Evolutionary conservation across 2,113 vertebrate genomes (phyloP), one percentile per base, ranked within the genome.

Genomic region (Natator depressus): DNA sequence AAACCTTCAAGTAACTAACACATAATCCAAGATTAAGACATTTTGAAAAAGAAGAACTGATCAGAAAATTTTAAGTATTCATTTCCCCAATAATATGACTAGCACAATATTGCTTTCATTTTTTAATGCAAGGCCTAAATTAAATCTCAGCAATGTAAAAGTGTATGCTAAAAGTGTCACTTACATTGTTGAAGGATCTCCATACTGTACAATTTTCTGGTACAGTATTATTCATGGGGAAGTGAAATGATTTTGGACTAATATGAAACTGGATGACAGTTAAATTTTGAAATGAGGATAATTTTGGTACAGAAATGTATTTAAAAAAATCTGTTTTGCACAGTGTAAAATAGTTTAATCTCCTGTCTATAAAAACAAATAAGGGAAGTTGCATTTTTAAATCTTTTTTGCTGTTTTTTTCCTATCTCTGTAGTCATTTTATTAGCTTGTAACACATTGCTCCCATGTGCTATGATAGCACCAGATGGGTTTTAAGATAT

Each of bases 401-500:
- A 42, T 85, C 35, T 88, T 91, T 93, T 84, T 78, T 91, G 87
- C 65, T 94, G 83, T 31, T 47, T 97, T 96, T 55, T 79, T 42
- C 42, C 82, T 84, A 81, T 81, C 79, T 54, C 89, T 90, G 93
- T 72, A 92, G 84, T 93, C 90, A 97, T 96, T 94, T 93, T 94
- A 94, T 97, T 97, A 97, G 95, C 95, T 96, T 93, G 89, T 80
- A 97, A 90, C 87, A 95, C 35, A 38, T 92, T 96, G 93, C 72
- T 97, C 92, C 84, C 91, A 90, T n/a, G n/a, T n/a, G n/a, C n/a
- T n/a, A n/a, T 62, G 80, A 93, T 94, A 89, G 80, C 96, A 92
- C 85, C 95, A 98, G 97, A 97, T 97, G 96, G 94, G 91, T 97
- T 88, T 97, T 93, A 97, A 97, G 93, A 91, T 87, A 86, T 91